These are phyloP conservation scores for Melanogrammus aeglefinus DNA, from an alignment of 2,797 vertebrate genomes.

Conservation along the genomic window DNA sequence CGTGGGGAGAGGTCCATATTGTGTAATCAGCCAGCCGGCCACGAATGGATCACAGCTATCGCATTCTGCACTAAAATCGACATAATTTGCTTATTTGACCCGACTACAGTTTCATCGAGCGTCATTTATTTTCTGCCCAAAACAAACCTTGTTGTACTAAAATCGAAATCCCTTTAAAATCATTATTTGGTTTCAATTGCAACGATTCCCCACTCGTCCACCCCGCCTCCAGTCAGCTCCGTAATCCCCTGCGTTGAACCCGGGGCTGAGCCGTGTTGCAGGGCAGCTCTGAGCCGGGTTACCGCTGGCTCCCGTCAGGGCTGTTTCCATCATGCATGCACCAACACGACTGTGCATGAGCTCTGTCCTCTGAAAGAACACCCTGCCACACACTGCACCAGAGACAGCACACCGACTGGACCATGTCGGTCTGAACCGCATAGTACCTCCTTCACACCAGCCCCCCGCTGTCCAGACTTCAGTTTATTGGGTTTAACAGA, in stretches of 20 bases:
- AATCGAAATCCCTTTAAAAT: background rate
- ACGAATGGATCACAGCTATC: background rate
- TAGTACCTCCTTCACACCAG: background rate
- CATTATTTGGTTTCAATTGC: background rate
- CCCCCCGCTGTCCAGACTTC: background rate
- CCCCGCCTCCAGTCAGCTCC: slow-evolving; percentile 30
- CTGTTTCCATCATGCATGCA: slow-evolving; percentile 48
- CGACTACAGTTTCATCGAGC: too few relatives aligned
- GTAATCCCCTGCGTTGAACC: slow-evolving; percentile 41
- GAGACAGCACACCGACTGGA: slow-evolving; percentile 14
- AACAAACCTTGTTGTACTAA: too few relatives aligned
- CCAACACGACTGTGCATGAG: slow-evolving; percentile 48
- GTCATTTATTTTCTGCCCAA: too few relatives aligned
- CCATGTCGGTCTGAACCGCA: slow-evolving; percentile 61
- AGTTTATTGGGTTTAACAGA: slow-evolving; percentile 22
- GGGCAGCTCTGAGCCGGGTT: slow-evolving; percentile 24
- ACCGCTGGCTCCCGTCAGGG: slow-evolving; percentile 23
- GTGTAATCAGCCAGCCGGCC: background rate
- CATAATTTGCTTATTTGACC: background rate
- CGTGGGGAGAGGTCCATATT: too few relatives aligned
- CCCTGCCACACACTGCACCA: slow-evolving; percentile 30
- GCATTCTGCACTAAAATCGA: background rate
- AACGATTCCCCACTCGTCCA: slow-evolving; percentile 12
- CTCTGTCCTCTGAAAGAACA: slow-evolving; percentile 35
- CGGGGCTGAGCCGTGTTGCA: slow-evolving; percentile 30